phyloP scores from a whole-genome alignment of 1,140 invertebrate genomes.

The Drosophila subpulchrella region DNA sequence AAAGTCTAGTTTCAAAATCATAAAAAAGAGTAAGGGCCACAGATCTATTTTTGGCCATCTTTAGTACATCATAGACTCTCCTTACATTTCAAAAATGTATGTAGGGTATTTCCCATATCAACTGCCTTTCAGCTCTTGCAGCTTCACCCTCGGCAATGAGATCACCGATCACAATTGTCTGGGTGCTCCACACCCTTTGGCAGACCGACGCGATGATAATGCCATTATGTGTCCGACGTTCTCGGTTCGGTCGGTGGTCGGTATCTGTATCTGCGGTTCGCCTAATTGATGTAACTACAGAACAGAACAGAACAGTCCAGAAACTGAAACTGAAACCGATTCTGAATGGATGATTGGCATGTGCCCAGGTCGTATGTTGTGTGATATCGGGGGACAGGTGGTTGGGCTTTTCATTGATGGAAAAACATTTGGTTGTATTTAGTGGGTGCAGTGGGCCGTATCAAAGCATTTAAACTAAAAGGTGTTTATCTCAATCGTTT shows the following conservation, averaged over 20 bases:
- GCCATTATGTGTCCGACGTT: slow-evolving; percentile 30
- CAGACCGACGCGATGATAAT: slow-evolving; percentile 29
- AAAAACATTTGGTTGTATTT: slow-evolving; percentile 5
- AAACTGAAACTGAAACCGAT: slow-evolving; percentile 10
- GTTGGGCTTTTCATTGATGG: slow-evolving; percentile 17
- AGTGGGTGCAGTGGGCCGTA: slow-evolving; percentile 2
- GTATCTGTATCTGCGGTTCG: slow-evolving; percentile 25
- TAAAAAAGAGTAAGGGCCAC: no score
- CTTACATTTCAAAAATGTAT: no score
- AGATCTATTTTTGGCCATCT: no score
- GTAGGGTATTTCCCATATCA: neutral
- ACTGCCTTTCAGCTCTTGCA: neutral
- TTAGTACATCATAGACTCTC: no score
- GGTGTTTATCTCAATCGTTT: slow-evolving; percentile 8
- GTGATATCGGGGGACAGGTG: neutral
- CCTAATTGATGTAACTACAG: slow-evolving; percentile 51
- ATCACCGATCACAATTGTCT: slow-evolving; percentile 28
- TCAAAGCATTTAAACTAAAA: neutral
- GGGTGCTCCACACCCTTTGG: slow-evolving; percentile 17
- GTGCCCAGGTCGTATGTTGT: slow-evolving; percentile 21
- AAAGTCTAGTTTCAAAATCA: no score
- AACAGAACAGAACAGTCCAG: slow-evolving; percentile 10
- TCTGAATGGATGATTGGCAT: slow-evolving; percentile 38
- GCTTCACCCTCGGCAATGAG: slow-evolving; percentile 15
- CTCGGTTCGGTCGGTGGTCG: slow-evolving; percentile 2